phyloP scores from a whole-genome alignment of 2,797 vertebrate species.

The Cossypha heuglini region DNA sequence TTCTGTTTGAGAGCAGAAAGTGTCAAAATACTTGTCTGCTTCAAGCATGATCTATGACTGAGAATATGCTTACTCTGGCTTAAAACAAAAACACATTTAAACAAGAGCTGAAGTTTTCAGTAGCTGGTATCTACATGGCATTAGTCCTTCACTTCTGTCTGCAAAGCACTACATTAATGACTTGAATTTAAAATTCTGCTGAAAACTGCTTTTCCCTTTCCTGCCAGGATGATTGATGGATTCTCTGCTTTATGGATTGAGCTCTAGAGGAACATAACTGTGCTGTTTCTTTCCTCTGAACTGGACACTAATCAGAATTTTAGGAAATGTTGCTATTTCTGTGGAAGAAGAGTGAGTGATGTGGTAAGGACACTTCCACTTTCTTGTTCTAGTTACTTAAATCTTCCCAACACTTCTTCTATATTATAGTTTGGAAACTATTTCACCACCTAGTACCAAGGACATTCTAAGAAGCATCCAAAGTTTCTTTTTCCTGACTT shows the following conservation, averaged over 20 bases:
- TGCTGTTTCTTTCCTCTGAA: not conserved
- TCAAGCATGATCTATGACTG: not conserved
- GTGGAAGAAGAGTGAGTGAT: not conserved
- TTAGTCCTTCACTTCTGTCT: not conserved
- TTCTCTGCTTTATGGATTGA: not conserved
- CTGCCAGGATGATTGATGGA: not conserved
- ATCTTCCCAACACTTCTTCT: not conserved
- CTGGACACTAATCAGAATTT: not conserved
- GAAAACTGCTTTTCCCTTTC: not conserved
- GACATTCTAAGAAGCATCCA: not conserved
- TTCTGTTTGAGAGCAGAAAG: not conserved
- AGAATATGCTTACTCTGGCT: not conserved
- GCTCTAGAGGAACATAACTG: not conserved
- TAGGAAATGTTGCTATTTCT: not conserved
- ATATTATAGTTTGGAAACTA: not conserved
- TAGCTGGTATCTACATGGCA: not conserved
- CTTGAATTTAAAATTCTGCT: not conserved
- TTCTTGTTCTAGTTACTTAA: not conserved
- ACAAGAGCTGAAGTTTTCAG: not conserved
- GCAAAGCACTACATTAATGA: not conserved
- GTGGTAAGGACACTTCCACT: not conserved
- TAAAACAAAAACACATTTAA: not conserved
- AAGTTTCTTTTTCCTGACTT: not conserved
- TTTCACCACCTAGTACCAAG: not conserved
- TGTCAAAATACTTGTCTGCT: not conserved